Percentiles rank a stretch among this genome's conserved stretches.
phyloP scores from a whole-genome alignment of 2,113 vertebrate species.

The Orcinus orca region DNA sequence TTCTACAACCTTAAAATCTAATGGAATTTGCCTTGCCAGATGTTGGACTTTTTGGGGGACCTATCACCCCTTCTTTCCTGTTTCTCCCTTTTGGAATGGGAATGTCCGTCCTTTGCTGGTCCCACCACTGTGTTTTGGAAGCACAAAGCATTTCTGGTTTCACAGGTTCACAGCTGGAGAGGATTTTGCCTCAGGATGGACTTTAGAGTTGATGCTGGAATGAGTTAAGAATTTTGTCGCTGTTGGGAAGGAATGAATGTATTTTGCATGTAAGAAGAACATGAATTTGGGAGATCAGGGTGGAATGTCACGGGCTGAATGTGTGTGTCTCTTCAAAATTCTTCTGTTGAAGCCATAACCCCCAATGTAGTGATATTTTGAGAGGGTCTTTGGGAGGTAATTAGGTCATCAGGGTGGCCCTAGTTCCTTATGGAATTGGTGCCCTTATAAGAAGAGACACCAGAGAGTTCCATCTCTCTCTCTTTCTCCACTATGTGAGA shows the following conservation, averaged over 20 bases:
- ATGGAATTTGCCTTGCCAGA: neutral
- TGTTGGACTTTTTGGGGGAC: neutral
- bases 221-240: neutral
- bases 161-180: neutral
- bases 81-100: neutral
- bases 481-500: neutral
- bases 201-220: conserved; percentile 19
- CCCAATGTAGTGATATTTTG: neutral
- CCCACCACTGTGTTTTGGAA: neutral
- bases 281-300: neutral
- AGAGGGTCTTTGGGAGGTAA: neutral
- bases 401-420: neutral
- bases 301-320: neutral
- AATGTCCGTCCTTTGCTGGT: neutral
- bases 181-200: neutral
- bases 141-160: neutral
- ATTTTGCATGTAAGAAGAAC: neutral
- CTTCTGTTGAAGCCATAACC: neutral
- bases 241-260: neutral
- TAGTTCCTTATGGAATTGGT: neutral
- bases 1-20: neutral
- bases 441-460: neutral
- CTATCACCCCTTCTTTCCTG: neutral
- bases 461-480: neutral
- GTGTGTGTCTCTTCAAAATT: neutral